Conservation (phyloP, 2,888 invertebrate species). For the Clunio marinus region DNA sequence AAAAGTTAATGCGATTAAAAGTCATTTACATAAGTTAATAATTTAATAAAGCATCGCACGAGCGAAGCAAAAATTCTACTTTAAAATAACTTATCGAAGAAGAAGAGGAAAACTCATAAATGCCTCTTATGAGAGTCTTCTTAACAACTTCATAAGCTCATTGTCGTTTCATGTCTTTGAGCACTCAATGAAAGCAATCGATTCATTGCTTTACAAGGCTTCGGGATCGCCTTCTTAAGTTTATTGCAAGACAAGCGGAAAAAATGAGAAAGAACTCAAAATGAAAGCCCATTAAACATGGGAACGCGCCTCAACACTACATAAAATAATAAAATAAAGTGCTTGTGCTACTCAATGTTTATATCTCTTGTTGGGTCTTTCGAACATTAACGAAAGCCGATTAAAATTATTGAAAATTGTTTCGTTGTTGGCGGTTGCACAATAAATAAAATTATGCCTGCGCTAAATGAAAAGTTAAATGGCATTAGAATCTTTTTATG, state of each 20-base stretch:
- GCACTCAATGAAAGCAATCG: neutral
- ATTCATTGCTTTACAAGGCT: neutral
- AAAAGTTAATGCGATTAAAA: neutral
- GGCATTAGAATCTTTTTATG: too few relatives aligned
- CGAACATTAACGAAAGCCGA: neutral
- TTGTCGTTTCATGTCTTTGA: slow-evolving; percentile 7
- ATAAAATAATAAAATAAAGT: slow-evolving; percentile 4
- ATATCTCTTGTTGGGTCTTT: neutral
- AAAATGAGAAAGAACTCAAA: too few relatives aligned
- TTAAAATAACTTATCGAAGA: too few relatives aligned
- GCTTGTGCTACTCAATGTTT: neutral
- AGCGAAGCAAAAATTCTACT: neutral
- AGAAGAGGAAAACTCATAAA: neutral
- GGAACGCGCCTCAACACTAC: neutral
- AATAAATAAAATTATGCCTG: too few relatives aligned
- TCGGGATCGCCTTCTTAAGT: neutral
- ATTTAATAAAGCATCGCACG: neutral
- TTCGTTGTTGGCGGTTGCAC: neutral
- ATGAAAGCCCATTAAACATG: neutral
- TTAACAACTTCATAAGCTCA: slow-evolving; percentile 33
- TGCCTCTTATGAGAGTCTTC: slow-evolving; percentile 17
- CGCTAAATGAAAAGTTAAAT: neutral
- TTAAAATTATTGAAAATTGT: slow-evolving; percentile 14
- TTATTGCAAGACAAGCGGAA: neutral
- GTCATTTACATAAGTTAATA: neutral